Evolutionary conservation across 1,140 invertebrate species (phyloP), one percentile per base, ranked within the genome.

Genomic region (Plodia interpunctella): DNA sequence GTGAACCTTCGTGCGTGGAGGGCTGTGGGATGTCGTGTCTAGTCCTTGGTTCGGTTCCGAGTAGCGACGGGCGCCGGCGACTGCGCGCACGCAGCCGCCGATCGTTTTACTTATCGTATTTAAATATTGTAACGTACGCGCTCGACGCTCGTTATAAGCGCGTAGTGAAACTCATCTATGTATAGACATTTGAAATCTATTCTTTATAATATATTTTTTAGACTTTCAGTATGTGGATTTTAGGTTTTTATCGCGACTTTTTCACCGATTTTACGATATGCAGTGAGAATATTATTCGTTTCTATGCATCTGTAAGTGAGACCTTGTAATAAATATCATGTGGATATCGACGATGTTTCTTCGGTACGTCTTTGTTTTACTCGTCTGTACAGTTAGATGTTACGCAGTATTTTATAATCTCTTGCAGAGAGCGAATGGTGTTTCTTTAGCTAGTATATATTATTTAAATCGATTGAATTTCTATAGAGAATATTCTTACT

Each of bases 131-230:
- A 78, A 80, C 66, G 71, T 70, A 72, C 67, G 66, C 65, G 78
- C 67, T 68, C 65, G 69, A 69, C 70, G 75, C 74, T 77, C 78
- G 70, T 74, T 76, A 65, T 70, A 68, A 72, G 77, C 80, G 81
- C 81, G 80, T 87, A 84, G 81, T 84, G 81, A 81, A 83, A 81
- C 83, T 87, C 84, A 81, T 85, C 75, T 83, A 84, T 88, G 85
- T 88, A 88, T 88, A 88, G 86, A 88, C 83, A 80, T 87, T 87
- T 80, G 74, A 84, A 87, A 85, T 88, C 79, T 88, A 84, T 86
- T 32, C 30, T 32, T 32, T 83, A 87, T 86, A 83, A 88, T 88
- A 85, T 88, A 87, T 87, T 87, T 25, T 86, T 88, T 86, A 87
- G 83, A 88, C 72, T 85, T 87, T 86, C 86, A 83, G 78, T 87